A percentile compares a stretch with the other conserved stretches of the same genome.
These are phyloP conservation scores for Centruroides vittatus DNA, from an alignment of 1,140 invertebrate species.

Conservation along the genomic window DNA sequence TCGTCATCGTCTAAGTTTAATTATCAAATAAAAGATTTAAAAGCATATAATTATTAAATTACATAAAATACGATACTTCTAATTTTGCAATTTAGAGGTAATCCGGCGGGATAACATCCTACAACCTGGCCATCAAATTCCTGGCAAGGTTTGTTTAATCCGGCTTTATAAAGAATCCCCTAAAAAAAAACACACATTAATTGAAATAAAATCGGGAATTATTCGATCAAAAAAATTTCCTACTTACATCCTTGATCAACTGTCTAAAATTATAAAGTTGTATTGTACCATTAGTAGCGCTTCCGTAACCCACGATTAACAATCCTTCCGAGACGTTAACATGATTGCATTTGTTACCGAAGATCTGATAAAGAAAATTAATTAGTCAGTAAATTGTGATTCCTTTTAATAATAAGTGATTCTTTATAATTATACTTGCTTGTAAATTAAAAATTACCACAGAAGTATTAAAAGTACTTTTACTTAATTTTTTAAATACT, in stretches of 20 bases:
- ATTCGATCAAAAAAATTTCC: too few relatives aligned
- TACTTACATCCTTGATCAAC: background rate
- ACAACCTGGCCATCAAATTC: background rate
- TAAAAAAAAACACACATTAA: background rate
- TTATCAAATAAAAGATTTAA: too few relatives aligned
- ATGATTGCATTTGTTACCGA: conserved; percentile 1
- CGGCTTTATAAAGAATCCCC: conserved; percentile 1
- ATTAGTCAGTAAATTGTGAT: too few relatives aligned
- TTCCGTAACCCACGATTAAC: background rate
- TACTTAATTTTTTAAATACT: too few relatives aligned
- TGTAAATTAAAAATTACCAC: too few relatives aligned
- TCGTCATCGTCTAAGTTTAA: too few relatives aligned
- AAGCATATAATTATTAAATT: too few relatives aligned
- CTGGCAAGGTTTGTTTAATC: background rate
- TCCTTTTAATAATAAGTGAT: too few relatives aligned
- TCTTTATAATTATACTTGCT: too few relatives aligned
- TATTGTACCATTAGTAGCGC: background rate
- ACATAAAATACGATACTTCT: background rate
- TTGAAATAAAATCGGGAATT: too few relatives aligned
- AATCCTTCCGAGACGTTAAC: conserved; percentile 1
- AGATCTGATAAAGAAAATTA: background rate
- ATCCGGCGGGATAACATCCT: conserved; percentile 1
- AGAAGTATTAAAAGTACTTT: too few relatives aligned
- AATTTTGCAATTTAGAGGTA: conserved; percentile 6
- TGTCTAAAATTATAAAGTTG: conserved; percentile 1